Evolutionary conservation across 2,113 vertebrate genomes (phyloP).

Genomic region (Acinonyx jubatus): DNA sequence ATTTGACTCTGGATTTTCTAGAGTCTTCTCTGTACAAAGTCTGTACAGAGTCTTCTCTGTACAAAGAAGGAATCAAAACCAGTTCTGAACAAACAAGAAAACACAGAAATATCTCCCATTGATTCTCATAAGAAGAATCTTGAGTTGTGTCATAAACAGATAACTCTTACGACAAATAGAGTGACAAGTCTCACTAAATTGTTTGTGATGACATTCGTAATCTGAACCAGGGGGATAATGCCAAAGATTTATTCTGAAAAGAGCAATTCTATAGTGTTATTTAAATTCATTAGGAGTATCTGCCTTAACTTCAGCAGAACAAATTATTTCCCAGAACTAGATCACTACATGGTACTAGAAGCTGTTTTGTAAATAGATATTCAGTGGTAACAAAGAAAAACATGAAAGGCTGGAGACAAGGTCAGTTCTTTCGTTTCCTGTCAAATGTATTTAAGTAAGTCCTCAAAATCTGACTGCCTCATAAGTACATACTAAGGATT

Average conservation of each 20-base stretch:
- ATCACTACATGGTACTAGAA: background rate
- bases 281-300: background rate
- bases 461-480: background rate
- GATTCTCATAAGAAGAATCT: background rate
- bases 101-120: background rate
- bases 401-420: background rate
- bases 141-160: background rate
- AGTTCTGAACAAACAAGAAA: background rate
- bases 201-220: background rate
- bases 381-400: background rate
- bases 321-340: background rate
- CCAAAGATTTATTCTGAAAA: background rate
- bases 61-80: background rate
- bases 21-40: too few species aligned
- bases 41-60: too few species aligned
- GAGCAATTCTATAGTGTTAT: background rate
- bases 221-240: background rate
- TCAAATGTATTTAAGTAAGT: background rate
- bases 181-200: background rate
- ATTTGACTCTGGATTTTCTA: constrained; percentile 33
- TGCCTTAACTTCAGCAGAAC: constrained; percentile 39
- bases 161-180: background rate
- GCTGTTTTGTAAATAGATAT: background rate
- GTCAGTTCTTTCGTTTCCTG: background rate
- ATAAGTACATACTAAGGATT: background rate